Base-by-base conservation (phyloP, 2,797 vertebrate genomes). In the Trematomus bernacchii region DNA sequence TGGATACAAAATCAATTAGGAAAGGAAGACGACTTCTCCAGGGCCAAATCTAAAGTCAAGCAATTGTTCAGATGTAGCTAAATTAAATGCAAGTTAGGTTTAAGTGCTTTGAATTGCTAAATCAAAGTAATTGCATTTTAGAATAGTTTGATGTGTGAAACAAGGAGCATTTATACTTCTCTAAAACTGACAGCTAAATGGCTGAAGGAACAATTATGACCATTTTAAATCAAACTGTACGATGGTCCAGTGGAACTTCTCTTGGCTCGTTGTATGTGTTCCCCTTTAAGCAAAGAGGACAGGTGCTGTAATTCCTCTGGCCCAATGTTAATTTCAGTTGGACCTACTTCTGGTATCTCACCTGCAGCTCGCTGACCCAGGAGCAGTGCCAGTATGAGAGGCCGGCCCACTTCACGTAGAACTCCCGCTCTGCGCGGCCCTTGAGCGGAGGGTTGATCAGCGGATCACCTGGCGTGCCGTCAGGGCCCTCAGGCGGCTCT, bases 331-430 rank as follows among this genome's bases (percentile, higher is more conserved):
- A 77, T 68, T 52, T 58, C 70, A 70, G 44, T 10, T 33, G 37
- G 70, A 60, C 62, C 72, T 9, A n/a, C 30, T 57, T 62, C 54
- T 73, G 57, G 48, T 3, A 0, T 27, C 94, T 95, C 83, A 99
- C 98, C 98, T 99, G 98, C 64, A 99, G 95, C 91, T 99, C 98
- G 88, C 96, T 99, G 90, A 98, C 97, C 98, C 98, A 99, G 74
- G 97, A 99, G 86, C 98, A 99, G 94, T 99, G 98, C 98, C 98
- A 99, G 92, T 98, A 99, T 10, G 98, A 99, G 0, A 99, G 96
- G 3, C 95, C 97, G 0, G 96, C 95, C 98, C 98, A 99, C 79
- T 99, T 99, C 7, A 99, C 98, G 0, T 99, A 99, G 94, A 99
- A 97, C 90, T 98, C 96, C 18, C 98, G 94, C 93, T 99, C 98